Conservation (phyloP, 2,888 invertebrate species). For the Apamea epomidion region DNA sequence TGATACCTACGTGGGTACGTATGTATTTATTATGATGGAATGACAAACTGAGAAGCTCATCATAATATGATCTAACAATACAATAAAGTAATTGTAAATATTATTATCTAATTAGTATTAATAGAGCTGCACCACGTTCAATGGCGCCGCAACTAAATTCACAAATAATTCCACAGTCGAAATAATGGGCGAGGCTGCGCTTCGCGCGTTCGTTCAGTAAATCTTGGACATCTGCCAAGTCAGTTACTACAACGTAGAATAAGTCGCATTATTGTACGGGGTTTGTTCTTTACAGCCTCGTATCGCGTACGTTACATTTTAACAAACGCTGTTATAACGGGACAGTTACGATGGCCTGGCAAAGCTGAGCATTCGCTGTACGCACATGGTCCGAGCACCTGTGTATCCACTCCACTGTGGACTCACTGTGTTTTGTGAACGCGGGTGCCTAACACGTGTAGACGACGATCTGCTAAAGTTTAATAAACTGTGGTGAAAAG, state of each 20-base stretch:
- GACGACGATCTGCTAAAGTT: slow-evolving; percentile 3
- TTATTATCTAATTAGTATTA: slow-evolving; percentile 28
- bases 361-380: slow-evolving; percentile 22
- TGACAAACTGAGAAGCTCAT: slow-evolving; percentile 5
- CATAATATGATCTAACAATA: neutral
- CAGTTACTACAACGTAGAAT: slow-evolving; percentile 70
- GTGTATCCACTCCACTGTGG: neutral
- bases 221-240: slow-evolving; percentile 75
- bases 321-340: slow-evolving; percentile 49
- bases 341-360: slow-evolving; percentile 21
- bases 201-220: slow-evolving; percentile 41
- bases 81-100: slow-evolving; percentile 2
- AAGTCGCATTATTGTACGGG: slow-evolving; percentile 63
- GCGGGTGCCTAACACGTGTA: slow-evolving; percentile 17
- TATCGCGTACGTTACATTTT: slow-evolving; percentile 39
- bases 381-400: slow-evolving; percentile 23
- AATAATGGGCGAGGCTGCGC: slow-evolving; percentile 42
- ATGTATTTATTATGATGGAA: slow-evolving; percentile 1
- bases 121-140: slow-evolving; percentile 28
- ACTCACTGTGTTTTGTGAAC: slow-evolving; percentile 18
- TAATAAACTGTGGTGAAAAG: slow-evolving; percentile 25
- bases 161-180: slow-evolving; percentile 39
- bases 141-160: slow-evolving; percentile 26
- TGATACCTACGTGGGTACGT: neutral
- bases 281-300: slow-evolving; percentile 50